A percentile compares a stretch with the other conserved stretches of the same genome.
Conservation (phyloP, 2,888 invertebrate species). For the Anagyrus pseudococci region DNA sequence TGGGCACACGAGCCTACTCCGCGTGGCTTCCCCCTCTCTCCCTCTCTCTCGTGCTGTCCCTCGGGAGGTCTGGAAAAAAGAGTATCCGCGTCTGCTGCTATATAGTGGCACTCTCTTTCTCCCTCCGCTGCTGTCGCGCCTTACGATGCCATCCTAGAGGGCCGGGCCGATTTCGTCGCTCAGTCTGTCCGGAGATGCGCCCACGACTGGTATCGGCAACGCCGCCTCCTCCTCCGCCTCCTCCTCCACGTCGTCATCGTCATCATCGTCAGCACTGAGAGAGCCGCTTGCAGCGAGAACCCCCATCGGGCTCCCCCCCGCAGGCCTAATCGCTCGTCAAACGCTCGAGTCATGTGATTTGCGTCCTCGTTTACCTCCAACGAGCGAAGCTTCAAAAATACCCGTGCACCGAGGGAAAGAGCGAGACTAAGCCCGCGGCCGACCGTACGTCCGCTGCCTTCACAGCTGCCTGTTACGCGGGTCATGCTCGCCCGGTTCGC, state of each 20-base stretch:
- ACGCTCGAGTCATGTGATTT: conserved; percentile 18
- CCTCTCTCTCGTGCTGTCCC: too few species aligned
- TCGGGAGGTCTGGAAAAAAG: conserved; percentile 5
- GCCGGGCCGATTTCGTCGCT: conserved; percentile 29
- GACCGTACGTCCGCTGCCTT: not conserved
- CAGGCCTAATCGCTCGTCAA: too few species aligned
- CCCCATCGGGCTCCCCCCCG: too few species aligned
- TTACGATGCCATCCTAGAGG: too few species aligned
- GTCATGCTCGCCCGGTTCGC: too few species aligned
- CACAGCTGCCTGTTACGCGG: too few species aligned
- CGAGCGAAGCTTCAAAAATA: too few species aligned
- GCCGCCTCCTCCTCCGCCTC: not conserved
- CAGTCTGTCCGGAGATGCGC: conserved; percentile 57
- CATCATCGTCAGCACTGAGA: too few species aligned
- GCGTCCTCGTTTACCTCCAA: too few species aligned
- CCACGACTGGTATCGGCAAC: conserved; percentile 48
- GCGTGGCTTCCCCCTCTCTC: conserved; percentile 2
- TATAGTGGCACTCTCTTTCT: too few species aligned
- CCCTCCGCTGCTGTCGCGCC: too few species aligned
- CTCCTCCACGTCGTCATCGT: not conserved
- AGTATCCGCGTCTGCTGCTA: not conserved
- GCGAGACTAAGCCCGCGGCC: not conserved
- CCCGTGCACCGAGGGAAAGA: not conserved
- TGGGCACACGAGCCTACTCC: not conserved
- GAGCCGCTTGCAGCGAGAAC: too few species aligned